These are phyloP conservation scores for Percopsis omiscomaycus DNA, from an alignment of 2,797 vertebrate species.

Conservation along the genomic window DNA sequence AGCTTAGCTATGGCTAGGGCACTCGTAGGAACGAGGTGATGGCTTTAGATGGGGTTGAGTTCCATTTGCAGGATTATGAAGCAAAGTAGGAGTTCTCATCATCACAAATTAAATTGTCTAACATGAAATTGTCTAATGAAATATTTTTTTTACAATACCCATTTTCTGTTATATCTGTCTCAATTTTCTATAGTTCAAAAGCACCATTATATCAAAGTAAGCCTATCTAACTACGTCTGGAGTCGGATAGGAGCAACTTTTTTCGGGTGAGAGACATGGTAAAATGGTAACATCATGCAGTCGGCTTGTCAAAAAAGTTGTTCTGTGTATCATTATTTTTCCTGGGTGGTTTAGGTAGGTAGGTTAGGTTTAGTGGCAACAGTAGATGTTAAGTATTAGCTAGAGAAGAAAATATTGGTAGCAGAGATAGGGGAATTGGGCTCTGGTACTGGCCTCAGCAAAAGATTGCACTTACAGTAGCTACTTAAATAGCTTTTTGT, in stretches of 20 bases:
- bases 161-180: conserved; percentile 23
- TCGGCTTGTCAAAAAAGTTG: conserved; percentile 29
- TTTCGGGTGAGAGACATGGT: no score
- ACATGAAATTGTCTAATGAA: not conserved
- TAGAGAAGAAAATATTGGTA: not conserved
- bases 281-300: not conserved
- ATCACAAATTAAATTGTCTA: conserved; percentile 31
- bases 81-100: conserved; percentile 4
- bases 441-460: conserved; percentile 54
- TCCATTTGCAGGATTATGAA: not conserved
- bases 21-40: no score
- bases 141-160: conserved; percentile 48
- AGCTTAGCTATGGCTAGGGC: not conserved
- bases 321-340: not conserved
- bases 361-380: not conserved
- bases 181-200: no score
- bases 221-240: no score
- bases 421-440: not conserved
- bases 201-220: no score
- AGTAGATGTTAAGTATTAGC: conserved; percentile 17
- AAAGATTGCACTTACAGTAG: conserved; percentile 57
- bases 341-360: not conserved
- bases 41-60: conserved; percentile 4
- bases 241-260: no score
- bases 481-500: conserved; percentile 56